A percentile compares a stretch with the other conserved stretches of the same genome.
These are phyloP conservation scores for Cremastinae sp. DNA, from an alignment of 2,888 invertebrate species.

Conservation along the genomic window DNA sequence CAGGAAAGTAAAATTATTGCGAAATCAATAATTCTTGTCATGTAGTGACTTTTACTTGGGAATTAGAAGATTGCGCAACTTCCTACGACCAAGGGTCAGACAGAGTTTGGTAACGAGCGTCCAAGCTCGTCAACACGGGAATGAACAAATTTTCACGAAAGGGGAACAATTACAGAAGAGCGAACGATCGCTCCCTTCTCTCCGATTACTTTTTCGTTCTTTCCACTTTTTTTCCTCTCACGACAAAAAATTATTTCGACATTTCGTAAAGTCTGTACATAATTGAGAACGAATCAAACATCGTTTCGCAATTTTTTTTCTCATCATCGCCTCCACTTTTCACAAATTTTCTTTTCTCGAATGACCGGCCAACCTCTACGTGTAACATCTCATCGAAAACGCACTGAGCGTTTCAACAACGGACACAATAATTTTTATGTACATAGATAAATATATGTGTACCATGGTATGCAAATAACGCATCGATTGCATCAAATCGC, in stretches of 20 bases:
- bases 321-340: conserved; percentile 4
- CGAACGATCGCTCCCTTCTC: conserved; percentile 30
- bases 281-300: conserved; percentile 18
- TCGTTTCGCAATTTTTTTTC: conserved; percentile 34
- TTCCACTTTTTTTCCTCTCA: conserved; percentile 9
- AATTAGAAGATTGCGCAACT: conserved; percentile 20
- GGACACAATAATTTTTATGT: conserved; percentile 55
- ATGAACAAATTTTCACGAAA: conserved; percentile 40
- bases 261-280: conserved; percentile 53
- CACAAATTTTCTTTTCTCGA: background rate
- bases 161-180: conserved; percentile 25
- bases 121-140: conserved; percentile 17
- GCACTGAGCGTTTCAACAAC: conserved; percentile 59
- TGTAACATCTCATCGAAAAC: conserved; percentile 52
- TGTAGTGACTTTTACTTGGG: background rate
- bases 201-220: too few species aligned
- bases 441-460: conserved; percentile 45
- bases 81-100: background rate
- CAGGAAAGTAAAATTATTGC: too few species aligned
- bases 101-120: conserved; percentile 8
- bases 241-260: background rate
- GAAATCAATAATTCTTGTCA: too few species aligned
- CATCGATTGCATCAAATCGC: conserved; percentile 32
- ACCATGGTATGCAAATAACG: conserved; percentile 55
- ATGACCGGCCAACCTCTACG: conserved; percentile 74